Conservation (phyloP, 2,113 vertebrate genomes). For the Prinia subflava region DNA sequence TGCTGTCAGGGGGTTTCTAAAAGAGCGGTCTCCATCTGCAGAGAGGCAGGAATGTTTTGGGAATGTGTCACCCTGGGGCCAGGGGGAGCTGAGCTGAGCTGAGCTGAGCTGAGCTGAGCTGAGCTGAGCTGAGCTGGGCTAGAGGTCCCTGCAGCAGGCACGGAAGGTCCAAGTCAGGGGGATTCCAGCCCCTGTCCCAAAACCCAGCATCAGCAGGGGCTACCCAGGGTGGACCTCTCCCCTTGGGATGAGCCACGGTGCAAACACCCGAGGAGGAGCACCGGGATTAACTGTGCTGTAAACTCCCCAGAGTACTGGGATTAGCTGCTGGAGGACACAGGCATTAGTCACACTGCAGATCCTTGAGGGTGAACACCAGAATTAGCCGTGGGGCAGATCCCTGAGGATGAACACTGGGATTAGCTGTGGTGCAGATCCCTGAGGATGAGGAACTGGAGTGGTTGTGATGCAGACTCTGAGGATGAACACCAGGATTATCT, state of each 20-base stretch:
- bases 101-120: too few relatives aligned
- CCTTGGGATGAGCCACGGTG: not conserved
- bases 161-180: fast-evolving
- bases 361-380: fast-evolving
- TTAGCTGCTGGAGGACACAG: not conserved
- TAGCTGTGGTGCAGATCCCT: not conserved
- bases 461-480: not conserved
- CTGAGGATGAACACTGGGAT: fast-evolving
- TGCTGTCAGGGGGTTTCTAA: not conserved
- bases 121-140: too few relatives aligned
- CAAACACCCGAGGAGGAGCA: fast-evolving
- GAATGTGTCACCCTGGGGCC: not conserved
- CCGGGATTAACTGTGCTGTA: not conserved
- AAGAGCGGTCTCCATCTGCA: not conserved
- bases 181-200: not conserved
- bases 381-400: fast-evolving
- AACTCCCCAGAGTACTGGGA: not conserved
- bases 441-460: fast-evolving
- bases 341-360: not conserved
- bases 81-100: not conserved
- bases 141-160: not conserved
- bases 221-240: not conserved
- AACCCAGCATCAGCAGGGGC: fast-evolving
- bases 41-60: not conserved
- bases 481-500: not conserved